A percentile compares a stretch with the other conserved stretches of the same genome.
Conservation (phyloP, 2,113 vertebrate species). For the human region DNA sequence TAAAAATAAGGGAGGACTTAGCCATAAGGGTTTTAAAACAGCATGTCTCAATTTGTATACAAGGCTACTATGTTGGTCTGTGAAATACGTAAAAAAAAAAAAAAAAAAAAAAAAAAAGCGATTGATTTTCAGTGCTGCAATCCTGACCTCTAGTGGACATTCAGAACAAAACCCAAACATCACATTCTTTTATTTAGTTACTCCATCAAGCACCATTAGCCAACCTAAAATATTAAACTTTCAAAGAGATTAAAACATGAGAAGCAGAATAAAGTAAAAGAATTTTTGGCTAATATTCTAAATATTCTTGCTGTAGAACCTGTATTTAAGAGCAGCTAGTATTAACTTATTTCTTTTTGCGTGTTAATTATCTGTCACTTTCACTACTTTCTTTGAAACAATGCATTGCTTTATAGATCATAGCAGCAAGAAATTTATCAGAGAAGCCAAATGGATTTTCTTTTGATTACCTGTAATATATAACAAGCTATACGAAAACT, state of each 20-base stretch:
- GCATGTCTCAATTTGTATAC: neutral
- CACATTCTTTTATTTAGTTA: neutral
- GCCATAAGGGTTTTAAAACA: neutral
- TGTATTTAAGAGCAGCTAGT: neutral
- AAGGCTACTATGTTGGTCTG: neutral
- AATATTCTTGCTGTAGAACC: neutral
- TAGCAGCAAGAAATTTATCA: neutral
- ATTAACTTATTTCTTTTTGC: neutral
- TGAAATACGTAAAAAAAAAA: neutral
- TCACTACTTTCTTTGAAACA: neutral
- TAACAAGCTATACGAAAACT: neutral
- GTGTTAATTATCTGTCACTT: neutral
- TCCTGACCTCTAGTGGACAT: conserved; percentile 83
- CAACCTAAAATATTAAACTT: neutral
- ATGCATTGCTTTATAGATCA: neutral
- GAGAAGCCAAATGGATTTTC: neutral
- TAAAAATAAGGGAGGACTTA: neutral
- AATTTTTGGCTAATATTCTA: neutral
- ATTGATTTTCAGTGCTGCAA: conserved; percentile 40
- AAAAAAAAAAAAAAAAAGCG: too few species aligned
- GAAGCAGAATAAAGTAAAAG: conserved; percentile 1
- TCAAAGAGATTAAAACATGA: neutral
- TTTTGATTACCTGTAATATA: neutral
- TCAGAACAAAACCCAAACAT: neutral
- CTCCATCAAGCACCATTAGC: neutral